Conservation (phyloP, 1,140 invertebrate genomes). For the Teleopsis dalmanni region DNA sequence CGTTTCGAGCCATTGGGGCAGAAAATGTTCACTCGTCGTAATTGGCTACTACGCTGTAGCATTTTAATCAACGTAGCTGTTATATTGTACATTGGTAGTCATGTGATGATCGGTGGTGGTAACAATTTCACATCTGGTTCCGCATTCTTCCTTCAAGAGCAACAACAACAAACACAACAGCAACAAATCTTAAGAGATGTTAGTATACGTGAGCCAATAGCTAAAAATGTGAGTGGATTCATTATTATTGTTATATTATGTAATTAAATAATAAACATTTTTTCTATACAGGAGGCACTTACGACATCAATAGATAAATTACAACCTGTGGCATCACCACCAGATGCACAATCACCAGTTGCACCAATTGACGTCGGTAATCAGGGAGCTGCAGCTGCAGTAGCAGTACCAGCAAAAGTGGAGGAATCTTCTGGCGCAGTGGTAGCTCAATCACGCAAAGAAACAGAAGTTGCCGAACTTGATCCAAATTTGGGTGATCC, state of each 20-base stretch:
- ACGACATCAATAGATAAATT: conserved; percentile 1
- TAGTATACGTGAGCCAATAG: conserved; percentile 8
- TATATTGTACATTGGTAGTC: conserved; percentile 58
- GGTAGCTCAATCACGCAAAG: not conserved
- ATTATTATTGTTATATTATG: not conserved
- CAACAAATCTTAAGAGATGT: too few relatives aligned
- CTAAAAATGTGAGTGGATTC: conserved; percentile 6
- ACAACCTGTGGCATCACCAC: not conserved
- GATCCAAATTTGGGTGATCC: conserved; percentile 18
- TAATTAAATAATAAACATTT: not conserved
- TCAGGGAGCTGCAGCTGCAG: not conserved
- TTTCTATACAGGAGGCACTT: conserved; percentile 2
- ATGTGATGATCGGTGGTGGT: conserved; percentile 44
- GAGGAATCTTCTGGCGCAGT: not conserved
- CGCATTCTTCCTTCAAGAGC: conserved; percentile 35
- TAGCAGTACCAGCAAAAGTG: not conserved
- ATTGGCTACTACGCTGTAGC: conserved; percentile 64
- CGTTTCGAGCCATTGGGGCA: conserved; percentile 40
- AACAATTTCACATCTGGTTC: conserved; percentile 34
- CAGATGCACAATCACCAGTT: not conserved
- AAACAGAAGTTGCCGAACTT: not conserved
- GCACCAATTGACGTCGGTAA: not conserved
- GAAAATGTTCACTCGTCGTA: conserved; percentile 53
- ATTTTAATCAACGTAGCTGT: conserved; percentile 65
- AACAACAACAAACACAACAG: conserved; percentile 22